phyloP scores from a whole-genome alignment of 2,113 vertebrate genomes.

The Leptobrachium leishanense region DNA sequence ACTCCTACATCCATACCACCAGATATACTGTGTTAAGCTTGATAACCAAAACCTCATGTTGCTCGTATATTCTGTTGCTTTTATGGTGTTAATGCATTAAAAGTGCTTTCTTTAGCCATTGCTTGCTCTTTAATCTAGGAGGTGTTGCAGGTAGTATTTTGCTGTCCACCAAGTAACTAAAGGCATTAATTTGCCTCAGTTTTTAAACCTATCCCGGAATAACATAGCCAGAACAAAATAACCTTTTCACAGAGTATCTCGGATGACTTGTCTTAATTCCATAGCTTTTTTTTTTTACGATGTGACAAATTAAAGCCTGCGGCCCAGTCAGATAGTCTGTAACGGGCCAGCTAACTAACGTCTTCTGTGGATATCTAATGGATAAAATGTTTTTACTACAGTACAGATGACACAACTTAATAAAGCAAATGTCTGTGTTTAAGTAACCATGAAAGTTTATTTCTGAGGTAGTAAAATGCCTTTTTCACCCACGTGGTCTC shows the following conservation, averaged over 20 bases:
- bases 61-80: too few relatives aligned
- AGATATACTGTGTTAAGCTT: too few relatives aligned
- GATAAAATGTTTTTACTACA: constrained; percentile 38
- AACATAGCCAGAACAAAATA: neutral
- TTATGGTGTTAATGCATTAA: neutral
- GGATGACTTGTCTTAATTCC: constrained; percentile 19
- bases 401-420: constrained; percentile 52
- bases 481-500: constrained; percentile 59
- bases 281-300: constrained; percentile 18
- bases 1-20: too few relatives aligned
- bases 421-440: constrained; percentile 48
- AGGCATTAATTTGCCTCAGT: neutral
- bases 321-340: constrained; percentile 17
- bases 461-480: constrained; percentile 58
- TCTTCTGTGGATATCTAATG: constrained; percentile 27
- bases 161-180: neutral
- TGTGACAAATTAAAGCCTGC: constrained; percentile 11
- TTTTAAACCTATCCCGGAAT: neutral
- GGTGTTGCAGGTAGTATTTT: constrained; percentile 3
- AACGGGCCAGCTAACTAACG: constrained; percentile 29
- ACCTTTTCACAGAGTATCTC: constrained; percentile 17
- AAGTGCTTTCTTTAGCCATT: neutral
- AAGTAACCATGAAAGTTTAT: constrained; percentile 63
- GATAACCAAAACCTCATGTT: too few relatives aligned
- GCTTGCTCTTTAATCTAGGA: neutral